These are phyloP conservation scores for Tupaia chinensis DNA, from an alignment of 2,113 vertebrate genomes.

Conservation along the genomic window DNA sequence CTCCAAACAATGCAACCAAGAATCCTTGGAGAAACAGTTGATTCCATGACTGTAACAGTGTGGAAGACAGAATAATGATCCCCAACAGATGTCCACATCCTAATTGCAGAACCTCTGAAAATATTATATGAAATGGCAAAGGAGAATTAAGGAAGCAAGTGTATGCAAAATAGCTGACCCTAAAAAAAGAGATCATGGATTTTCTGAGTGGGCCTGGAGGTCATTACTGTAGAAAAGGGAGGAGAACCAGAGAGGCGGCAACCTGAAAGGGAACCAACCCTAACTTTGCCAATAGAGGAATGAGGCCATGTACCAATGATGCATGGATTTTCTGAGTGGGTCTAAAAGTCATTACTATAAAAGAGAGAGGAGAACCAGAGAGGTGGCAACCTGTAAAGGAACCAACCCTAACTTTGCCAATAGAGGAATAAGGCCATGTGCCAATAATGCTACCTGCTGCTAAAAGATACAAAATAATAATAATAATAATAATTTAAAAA, in stretches of 20 bases:
- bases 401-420: neutral
- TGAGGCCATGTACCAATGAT: neutral
- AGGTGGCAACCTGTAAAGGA: neutral
- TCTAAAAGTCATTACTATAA: no score
- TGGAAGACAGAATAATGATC: neutral
- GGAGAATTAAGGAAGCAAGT: neutral
- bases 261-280: neutral
- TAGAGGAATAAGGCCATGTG: neutral
- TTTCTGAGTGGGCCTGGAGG: neutral
- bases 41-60: neutral
- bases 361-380: neutral
- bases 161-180: neutral
- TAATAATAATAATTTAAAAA: neutral
- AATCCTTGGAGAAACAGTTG: neutral
- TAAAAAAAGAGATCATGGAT: neutral
- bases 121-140: neutral
- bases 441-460: neutral
- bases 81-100: neutral
- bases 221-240: neutral
- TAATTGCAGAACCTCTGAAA: neutral
- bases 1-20: neutral
- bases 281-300: neutral
- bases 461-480: neutral
- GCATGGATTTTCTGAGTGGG: no score
- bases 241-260: neutral